phyloP scores from a whole-genome alignment of 2,888 invertebrate species.

The Iselma pallidipennis region DNA sequence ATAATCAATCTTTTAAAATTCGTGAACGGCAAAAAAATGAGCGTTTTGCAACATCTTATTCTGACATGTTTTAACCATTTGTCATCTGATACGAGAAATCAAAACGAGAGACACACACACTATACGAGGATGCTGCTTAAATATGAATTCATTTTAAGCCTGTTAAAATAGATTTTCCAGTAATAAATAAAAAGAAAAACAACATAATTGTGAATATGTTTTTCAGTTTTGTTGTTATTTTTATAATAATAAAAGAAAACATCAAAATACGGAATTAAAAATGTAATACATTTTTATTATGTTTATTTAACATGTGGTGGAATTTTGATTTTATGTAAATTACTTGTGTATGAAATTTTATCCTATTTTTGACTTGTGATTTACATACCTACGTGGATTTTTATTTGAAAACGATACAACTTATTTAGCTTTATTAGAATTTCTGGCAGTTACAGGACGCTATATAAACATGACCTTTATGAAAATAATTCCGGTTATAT shows the following conservation, averaged over 20 bases:
- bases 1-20: not conserved
- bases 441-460: not conserved
- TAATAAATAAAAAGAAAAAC: not conserved
- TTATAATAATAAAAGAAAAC: not conserved
- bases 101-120: not conserved
- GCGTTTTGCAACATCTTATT: not conserved
- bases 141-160: not conserved
- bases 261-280: not conserved
- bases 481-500: not conserved
- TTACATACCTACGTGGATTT: too few relatives aligned
- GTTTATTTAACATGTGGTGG: not conserved
- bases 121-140: not conserved
- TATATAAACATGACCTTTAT: not conserved
- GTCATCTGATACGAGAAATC: not conserved
- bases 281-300: not conserved
- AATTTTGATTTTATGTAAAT: not conserved
- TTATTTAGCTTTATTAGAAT: not conserved
- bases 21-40: not conserved
- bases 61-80: constrained; percentile 1
- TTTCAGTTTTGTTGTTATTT: not conserved
- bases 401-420: too few relatives aligned
- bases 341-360: not conserved
- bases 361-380: not conserved
- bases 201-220: not conserved
- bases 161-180: not conserved